phyloP scores from a whole-genome alignment of 2,113 vertebrate species.

The Cochlearius cochlearius region DNA sequence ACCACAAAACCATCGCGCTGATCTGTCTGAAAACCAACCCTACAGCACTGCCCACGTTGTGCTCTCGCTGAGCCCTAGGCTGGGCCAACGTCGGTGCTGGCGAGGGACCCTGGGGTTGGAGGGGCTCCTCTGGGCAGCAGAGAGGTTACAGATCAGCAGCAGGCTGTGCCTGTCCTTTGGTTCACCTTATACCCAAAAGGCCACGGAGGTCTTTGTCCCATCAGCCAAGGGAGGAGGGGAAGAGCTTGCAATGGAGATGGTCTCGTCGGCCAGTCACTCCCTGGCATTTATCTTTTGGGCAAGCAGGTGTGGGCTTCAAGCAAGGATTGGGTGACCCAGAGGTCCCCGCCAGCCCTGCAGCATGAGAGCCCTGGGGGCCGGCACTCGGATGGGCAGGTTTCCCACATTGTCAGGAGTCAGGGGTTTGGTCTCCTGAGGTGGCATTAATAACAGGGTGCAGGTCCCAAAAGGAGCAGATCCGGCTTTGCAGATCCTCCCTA shows the following conservation, averaged over 20 bases:
- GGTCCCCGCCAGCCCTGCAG: background rate
- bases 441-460: background rate
- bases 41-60: background rate
- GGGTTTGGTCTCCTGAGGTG: background rate
- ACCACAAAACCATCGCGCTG: rapidly evolving
- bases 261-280: background rate
- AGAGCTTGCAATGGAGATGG: background rate
- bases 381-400: background rate
- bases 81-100: background rate
- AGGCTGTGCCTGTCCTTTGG: background rate
- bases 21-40: background rate
- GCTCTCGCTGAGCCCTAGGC: background rate
- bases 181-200: background rate
- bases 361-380: background rate
- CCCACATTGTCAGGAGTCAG: rapidly evolving
- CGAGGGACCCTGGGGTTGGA: background rate
- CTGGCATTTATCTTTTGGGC: background rate
- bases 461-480: background rate
- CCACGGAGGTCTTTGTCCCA: background rate
- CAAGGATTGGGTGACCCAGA: background rate
- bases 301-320: background rate
- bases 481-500: background rate
- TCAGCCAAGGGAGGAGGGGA: background rate
- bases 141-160: background rate
- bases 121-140: background rate